Conservation (phyloP, 2,888 invertebrate species). For the Orthonychiurus folsomi region DNA sequence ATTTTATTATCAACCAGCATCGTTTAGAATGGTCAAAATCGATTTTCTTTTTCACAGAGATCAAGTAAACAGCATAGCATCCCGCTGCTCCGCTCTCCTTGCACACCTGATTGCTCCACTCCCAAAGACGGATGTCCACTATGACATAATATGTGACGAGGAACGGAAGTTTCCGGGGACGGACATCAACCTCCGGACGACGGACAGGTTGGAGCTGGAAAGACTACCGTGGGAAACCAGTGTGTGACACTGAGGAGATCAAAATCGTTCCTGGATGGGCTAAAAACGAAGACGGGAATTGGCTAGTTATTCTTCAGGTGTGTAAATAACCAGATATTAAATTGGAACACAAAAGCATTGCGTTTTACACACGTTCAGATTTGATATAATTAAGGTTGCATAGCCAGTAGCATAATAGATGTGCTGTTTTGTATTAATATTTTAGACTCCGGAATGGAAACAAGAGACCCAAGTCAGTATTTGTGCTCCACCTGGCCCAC, state of each 20-base stretch:
- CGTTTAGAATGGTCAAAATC: background rate
- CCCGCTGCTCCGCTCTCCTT: conserved; percentile 36
- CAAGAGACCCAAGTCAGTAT: conserved; percentile 39
- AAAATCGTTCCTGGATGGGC: conserved; percentile 39
- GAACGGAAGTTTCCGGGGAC: conserved; percentile 1
- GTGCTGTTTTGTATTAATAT: background rate
- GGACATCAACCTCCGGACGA: background rate
- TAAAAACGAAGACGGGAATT: conserved; percentile 38
- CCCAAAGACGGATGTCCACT: conserved; percentile 37
- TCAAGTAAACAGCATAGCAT: conserved; percentile 35
- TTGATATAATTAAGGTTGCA: too few relatives aligned
- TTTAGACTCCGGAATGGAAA: conserved; percentile 36
- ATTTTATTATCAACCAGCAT: too few relatives aligned
- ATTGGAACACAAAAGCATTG: background rate
- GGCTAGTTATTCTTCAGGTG: conserved; percentile 40
- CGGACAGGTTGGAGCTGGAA: conserved; percentile 39
- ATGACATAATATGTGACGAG: conserved; percentile 25
- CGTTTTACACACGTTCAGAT: too few relatives aligned
- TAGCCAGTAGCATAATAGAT: too few relatives aligned
- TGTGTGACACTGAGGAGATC: conserved; percentile 38
- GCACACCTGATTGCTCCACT: conserved; percentile 39
- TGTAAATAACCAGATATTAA: conserved; percentile 11
- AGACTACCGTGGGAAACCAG: conserved; percentile 36
- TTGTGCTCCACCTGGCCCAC: conserved; percentile 20
- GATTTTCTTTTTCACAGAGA: conserved; percentile 20